A percentile compares a stretch with the other conserved stretches of the same genome.
Conservation (phyloP, 1,140 invertebrate species). For the Ditylenchus dipsaci region DNA sequence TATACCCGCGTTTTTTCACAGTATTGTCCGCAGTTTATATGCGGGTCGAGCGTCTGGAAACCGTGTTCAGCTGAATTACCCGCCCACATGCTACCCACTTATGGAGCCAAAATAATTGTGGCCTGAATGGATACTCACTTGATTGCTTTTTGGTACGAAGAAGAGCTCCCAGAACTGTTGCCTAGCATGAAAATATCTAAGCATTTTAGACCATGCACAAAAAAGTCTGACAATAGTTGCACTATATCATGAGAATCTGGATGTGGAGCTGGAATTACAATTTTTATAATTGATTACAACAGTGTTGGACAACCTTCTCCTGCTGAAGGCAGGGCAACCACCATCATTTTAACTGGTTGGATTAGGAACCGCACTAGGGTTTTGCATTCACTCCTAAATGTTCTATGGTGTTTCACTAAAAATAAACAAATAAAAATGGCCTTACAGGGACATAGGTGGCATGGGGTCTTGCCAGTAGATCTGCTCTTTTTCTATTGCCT, state of each 20-base stretch:
- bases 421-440: neutral
- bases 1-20: too few relatives aligned
- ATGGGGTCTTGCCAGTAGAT: slow-evolving; percentile 23
- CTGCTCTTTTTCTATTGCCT: neutral
- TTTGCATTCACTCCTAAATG: slow-evolving; percentile 27
- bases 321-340: slow-evolving; percentile 9
- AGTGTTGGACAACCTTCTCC: neutral
- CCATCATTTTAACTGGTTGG: slow-evolving; percentile 38
- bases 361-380: slow-evolving; percentile 34
- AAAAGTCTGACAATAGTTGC: slow-evolving; percentile 29
- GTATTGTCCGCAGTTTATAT: too few relatives aligned
- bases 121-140: too few relatives aligned
- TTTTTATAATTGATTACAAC: neutral
- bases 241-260: slow-evolving; percentile 1
- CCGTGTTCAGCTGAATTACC: too few relatives aligned
- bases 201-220: slow-evolving; percentile 37
- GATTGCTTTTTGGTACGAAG: neutral
- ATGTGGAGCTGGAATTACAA: neutral
- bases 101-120: too few relatives aligned
- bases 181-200: slow-evolving; percentile 40
- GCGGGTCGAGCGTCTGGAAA: too few relatives aligned
- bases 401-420: neutral
- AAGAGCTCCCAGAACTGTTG: neutral
- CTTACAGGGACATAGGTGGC: slow-evolving; percentile 15
- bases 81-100: too few relatives aligned